Conservation (phyloP, 2,888 invertebrate species). For the Hypena proboscidalis region DNA sequence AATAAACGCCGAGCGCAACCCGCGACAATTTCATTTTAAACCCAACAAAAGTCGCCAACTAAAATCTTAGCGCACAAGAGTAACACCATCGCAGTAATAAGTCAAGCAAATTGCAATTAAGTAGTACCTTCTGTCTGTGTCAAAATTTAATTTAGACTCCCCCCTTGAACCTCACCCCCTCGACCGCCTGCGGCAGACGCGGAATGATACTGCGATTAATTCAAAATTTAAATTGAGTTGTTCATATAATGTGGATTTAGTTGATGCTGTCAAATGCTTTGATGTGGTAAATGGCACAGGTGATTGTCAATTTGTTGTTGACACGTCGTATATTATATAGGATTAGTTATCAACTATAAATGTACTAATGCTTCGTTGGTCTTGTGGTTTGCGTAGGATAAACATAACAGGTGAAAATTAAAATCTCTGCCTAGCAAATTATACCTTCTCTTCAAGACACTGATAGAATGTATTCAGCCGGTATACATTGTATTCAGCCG, state of each 20-base stretch:
- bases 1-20: neutral
- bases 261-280: too few relatives aligned
- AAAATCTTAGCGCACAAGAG: constrained; percentile 42
- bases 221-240: constrained; percentile 58
- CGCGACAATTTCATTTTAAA: neutral
- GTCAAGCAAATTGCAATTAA: constrained; percentile 66
- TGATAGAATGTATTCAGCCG: too few relatives aligned
- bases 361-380: too few relatives aligned
- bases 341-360: too few relatives aligned
- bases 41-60: constrained; percentile 15
- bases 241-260: constrained; percentile 40
- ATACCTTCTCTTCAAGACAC: too few relatives aligned
- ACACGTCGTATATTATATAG: too few relatives aligned
- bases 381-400: too few relatives aligned
- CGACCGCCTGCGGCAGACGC: constrained; percentile 20
- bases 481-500: too few relatives aligned
- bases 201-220: constrained; percentile 53
- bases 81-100: constrained; percentile 50
- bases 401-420: too few relatives aligned
- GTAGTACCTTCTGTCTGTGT: constrained; percentile 55
- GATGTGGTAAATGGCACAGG: too few relatives aligned
- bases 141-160: constrained; percentile 60
- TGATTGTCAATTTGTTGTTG: too few relatives aligned
- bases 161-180: constrained; percentile 16
- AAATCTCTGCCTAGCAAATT: too few relatives aligned